These are phyloP conservation scores for Pammene aurita DNA, from an alignment of 2,888 invertebrate species.

Conservation along the genomic window DNA sequence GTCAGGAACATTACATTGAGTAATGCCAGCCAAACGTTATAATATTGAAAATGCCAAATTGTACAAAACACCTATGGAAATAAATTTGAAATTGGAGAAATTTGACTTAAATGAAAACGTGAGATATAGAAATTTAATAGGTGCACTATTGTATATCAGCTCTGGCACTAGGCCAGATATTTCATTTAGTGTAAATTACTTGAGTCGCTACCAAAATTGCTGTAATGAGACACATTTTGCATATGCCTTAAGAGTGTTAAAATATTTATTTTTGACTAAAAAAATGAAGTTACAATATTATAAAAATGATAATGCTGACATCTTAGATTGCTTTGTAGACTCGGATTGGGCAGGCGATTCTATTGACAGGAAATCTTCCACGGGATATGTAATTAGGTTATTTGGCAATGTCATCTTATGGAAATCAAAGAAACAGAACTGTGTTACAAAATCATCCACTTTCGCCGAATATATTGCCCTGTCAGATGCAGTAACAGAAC, in stretches of 20 bases:
- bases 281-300: slow-evolving; percentile 45
- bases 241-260: slow-evolving; percentile 28
- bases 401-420: slow-evolving; percentile 42
- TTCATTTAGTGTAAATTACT: slow-evolving; percentile 48
- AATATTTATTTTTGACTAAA: slow-evolving; percentile 46
- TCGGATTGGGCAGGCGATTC: slow-evolving; percentile 33
- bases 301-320: slow-evolving; percentile 44
- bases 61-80: too few species aligned
- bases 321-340: slow-evolving; percentile 42
- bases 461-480: slow-evolving; percentile 44
- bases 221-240: slow-evolving; percentile 12
- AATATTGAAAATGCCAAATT: slow-evolving; percentile 35
- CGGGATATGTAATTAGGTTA: slow-evolving; percentile 41
- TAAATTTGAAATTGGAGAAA: slow-evolving; percentile 41
- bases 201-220: slow-evolving; percentile 47
- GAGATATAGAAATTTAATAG: slow-evolving; percentile 43
- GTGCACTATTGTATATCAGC: slow-evolving; percentile 41
- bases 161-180: slow-evolving; percentile 42
- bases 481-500: slow-evolving; percentile 43
- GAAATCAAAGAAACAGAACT: slow-evolving; percentile 43
- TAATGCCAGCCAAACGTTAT: slow-evolving; percentile 44
- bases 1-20: slow-evolving; percentile 45
- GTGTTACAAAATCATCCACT: slow-evolving; percentile 42
- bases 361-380: slow-evolving; percentile 38
- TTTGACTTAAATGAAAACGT: slow-evolving; percentile 43